Percentiles rank a stretch among this genome's conserved stretches.
Evolutionary conservation across 2,113 vertebrate genomes (phyloP).

Genomic region (Nerophis ophidion): DNA sequence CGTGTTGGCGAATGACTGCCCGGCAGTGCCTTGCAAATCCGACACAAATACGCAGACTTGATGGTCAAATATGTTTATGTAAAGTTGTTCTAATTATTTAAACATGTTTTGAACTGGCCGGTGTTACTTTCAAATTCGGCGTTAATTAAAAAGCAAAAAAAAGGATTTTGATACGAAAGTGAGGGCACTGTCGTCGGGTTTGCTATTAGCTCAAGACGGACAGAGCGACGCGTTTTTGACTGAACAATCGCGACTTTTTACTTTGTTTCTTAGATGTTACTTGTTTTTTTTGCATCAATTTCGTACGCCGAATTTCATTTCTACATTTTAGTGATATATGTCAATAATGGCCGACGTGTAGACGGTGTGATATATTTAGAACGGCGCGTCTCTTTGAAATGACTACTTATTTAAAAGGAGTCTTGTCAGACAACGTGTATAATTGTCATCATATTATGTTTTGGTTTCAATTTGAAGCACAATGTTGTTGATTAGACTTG

Average conservation of each 20-base stretch:
- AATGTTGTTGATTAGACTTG: too few relatives aligned
- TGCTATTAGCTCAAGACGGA: background rate
- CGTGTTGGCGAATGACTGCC: background rate
- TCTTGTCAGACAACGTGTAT: background rate
- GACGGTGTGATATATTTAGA: background rate
- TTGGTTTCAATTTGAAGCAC: too few relatives aligned
- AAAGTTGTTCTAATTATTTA: rapidly evolving
- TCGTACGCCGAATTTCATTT: background rate
- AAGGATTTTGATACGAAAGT: background rate
- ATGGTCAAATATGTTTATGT: background rate
- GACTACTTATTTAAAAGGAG: background rate
- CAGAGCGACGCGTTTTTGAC: background rate
- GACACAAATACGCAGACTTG: background rate
- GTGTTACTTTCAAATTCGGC: background rate
- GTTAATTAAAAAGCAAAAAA: background rate
- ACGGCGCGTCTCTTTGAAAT: background rate
- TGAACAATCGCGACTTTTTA: too few relatives aligned
- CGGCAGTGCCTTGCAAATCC: background rate
- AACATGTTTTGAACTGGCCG: background rate
- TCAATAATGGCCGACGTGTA: background rate
- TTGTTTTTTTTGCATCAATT: background rate
- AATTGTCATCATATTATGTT: too few relatives aligned
- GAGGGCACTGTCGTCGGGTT: background rate
- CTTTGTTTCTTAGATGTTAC: background rate
- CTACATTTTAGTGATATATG: background rate